Evolutionary conservation across 2,888 invertebrate genomes (phyloP).

Genomic region (Lithophane semibrunnea): DNA sequence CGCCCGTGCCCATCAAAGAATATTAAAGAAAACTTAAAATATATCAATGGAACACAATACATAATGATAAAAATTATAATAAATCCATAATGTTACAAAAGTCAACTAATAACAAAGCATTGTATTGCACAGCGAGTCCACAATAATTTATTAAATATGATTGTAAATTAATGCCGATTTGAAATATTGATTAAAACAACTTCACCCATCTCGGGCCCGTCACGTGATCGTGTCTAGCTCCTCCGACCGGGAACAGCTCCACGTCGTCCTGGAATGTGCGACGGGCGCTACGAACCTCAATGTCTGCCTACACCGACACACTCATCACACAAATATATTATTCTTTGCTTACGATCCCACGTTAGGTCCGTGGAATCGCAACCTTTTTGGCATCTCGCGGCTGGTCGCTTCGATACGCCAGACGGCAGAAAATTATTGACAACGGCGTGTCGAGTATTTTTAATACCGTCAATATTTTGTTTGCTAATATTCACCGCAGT

Average conservation of each 20-base stretch:
- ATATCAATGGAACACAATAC: conserved; percentile 69
- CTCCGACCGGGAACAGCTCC: conserved; percentile 64
- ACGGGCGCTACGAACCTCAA: conserved; percentile 50
- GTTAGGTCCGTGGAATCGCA: conserved; percentile 21
- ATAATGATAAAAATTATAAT: conserved; percentile 69
- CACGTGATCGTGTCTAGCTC: conserved; percentile 55
- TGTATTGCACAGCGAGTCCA: conserved; percentile 89
- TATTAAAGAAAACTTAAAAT: conserved; percentile 72
- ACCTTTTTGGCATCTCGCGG: conserved; percentile 52
- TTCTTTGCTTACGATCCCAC: conserved; percentile 32
- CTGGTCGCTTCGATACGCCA: conserved; percentile 50
- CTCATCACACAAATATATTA: conserved; percentile 51
- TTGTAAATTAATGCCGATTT: conserved; percentile 80
- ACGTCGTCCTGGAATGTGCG: conserved; percentile 52
- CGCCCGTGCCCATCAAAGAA: conserved; percentile 50
- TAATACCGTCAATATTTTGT: conserved; percentile 45
- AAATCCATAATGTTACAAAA: conserved; percentile 82
- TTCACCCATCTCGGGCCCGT: conserved; percentile 48
- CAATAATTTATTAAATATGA: conserved; percentile 85
- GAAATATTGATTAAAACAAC: conserved; percentile 64
- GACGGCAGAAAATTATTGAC: conserved; percentile 32
- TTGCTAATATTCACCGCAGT: conserved; percentile 62
- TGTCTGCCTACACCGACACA: conserved; percentile 53
- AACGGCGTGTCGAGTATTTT: conserved; percentile 28
- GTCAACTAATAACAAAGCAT: conserved; percentile 89